Evolutionary conservation across 2,113 vertebrate species (phyloP), one percentile per base, ranked within the genome.

Genomic region (Xerus inauris): DNA sequence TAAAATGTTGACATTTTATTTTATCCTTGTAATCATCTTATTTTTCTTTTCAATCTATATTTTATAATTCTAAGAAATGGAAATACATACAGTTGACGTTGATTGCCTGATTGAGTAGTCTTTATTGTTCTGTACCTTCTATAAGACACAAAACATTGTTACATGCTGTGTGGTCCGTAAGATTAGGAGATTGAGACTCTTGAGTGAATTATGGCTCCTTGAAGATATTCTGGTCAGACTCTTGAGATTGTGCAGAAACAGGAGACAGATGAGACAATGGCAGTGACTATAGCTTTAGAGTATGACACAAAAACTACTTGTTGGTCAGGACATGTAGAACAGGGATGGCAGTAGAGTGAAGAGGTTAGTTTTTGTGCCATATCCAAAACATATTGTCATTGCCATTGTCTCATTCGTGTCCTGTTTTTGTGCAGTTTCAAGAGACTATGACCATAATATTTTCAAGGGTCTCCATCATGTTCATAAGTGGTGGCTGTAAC

Each of bases 1-100:
- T 40, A 59, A 85, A 79, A 47, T 89, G 20, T 62, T 97, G 20
- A 40, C 8, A 40, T 92, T 96, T 95, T 89, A 79, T 93, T 89
- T 62, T 82, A 30, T 6, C 26, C n/a, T 91, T 3, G 19, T 83
- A 22, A 38, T 45, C 0, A 42, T 91, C 30, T 42, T 92, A 22
- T 87, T 87, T 85, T 4, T 42, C 26, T 45, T 94, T 96, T 82
- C 7, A 85, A n/a, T 79, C 28, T 80, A 3, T 64, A 40, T 81
- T 87, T 96, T 97, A 10, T 84, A 90, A 75, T 82, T 72, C 13
- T 7, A 77, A 82, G 83, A 87, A 76, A 54, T 79, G 22, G 91
- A 94, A 84, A 67, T 67, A 79, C 76, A 32, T 71, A 5, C 72
- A 51, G 77, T 90, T 22, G 49, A 10, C 92, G 5, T 64, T 94